Evolutionary conservation across 2,113 vertebrate species (phyloP).

Genomic region (Promerops cafer): DNA sequence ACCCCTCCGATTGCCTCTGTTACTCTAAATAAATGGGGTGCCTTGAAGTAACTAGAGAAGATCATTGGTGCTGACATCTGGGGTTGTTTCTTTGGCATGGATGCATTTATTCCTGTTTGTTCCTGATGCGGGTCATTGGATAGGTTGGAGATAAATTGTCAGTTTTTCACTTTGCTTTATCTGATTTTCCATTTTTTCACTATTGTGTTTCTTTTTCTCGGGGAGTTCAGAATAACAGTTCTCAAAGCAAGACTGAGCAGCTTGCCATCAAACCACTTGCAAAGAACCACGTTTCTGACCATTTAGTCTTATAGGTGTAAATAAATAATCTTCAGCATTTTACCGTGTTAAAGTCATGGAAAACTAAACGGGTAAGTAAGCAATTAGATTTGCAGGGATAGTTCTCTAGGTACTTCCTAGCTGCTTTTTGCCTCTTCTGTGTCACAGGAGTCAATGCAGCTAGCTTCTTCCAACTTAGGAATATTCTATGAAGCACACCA

Average conservation of each 20-base stretch:
- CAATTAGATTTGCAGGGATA: neutral
- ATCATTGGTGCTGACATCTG: neutral
- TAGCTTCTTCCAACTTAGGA: neutral
- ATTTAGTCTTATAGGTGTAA: neutral
- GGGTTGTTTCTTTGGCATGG: neutral
- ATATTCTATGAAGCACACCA: neutral
- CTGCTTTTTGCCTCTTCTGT: neutral
- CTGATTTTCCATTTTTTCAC: neutral
- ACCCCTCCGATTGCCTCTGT: neutral
- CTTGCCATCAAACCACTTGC: neutral
- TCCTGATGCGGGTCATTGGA: neutral
- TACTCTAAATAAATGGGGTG: neutral
- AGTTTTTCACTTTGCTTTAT: neutral
- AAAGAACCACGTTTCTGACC: neutral
- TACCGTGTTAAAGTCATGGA: neutral
- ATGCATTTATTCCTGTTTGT: neutral
- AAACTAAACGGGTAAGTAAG: neutral
- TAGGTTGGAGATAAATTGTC: neutral
- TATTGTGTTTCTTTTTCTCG: neutral
- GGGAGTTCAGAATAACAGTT: neutral
- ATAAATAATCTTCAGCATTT: neutral
- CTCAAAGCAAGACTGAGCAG: neutral
- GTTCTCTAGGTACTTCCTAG: neutral
- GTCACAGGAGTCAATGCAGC: neutral
- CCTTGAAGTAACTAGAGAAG: neutral